Evolutionary conservation across 2,888 invertebrate genomes (phyloP).

Genomic region (Nemoura dubitans): DNA sequence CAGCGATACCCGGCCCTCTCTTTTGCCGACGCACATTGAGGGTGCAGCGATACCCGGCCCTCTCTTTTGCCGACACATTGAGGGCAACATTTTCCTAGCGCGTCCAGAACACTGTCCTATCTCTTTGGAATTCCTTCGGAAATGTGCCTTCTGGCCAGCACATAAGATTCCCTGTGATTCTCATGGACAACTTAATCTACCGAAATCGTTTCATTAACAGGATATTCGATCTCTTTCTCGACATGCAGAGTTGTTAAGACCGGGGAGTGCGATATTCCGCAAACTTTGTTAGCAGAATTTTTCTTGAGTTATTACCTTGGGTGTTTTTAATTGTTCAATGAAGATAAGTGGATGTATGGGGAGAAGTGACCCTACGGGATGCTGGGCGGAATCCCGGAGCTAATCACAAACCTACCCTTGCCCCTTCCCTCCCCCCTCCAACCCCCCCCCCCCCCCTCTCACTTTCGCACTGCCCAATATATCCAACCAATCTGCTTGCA

Average conservation of each 20-base stretch:
- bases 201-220: neutral
- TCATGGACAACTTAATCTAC: too few species aligned
- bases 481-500: conserved; percentile 37
- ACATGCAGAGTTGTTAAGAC: neutral
- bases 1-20: too few species aligned
- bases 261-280: neutral
- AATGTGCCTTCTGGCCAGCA: too few species aligned
- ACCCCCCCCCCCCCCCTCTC: neutral
- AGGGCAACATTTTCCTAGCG: too few species aligned
- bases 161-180: too few species aligned
- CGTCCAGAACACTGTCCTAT: too few species aligned
- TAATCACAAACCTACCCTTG: conserved; percentile 42
- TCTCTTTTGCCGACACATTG: too few species aligned
- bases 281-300: conserved; percentile 7
- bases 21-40: too few species aligned
- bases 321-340: conserved; percentile 42
- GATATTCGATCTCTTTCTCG: neutral
- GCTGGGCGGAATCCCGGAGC: conserved; percentile 39
- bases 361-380: conserved; percentile 22
- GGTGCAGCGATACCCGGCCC: too few species aligned
- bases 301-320: conserved; percentile 34
- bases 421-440: neutral
- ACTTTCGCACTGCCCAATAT: neutral
- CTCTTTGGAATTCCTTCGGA: too few species aligned
- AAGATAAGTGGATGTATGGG: conserved; percentile 45